These are phyloP conservation scores for Hydrozoanthus gracilis DNA, from an alignment of 92 coral and sea anemone genomes.

Conservation along the genomic window DNA sequence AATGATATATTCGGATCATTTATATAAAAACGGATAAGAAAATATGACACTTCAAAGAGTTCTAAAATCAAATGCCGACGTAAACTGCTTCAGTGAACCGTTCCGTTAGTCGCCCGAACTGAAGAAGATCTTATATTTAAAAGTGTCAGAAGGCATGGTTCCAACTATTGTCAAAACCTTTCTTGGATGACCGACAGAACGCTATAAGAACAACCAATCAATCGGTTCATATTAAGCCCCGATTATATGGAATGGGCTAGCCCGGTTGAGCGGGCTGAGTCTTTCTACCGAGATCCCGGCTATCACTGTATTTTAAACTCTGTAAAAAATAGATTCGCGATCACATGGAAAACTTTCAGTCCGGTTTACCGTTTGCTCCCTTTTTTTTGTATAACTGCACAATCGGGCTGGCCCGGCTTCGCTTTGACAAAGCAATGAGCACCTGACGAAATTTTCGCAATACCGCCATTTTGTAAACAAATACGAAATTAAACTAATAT, in stretches of 20 bases:
- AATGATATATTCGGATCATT: no score
- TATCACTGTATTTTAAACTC: neutral
- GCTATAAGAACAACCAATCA: neutral
- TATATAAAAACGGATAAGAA: no score
- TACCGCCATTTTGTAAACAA: neutral
- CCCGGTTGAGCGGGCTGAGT: neutral
- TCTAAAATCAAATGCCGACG: neutral
- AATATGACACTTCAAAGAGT: no score
- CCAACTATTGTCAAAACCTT: neutral
- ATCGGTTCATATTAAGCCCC: neutral
- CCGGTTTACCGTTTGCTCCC: neutral
- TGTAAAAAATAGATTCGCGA: neutral
- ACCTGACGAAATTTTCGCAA: neutral
- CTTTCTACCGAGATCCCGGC: neutral
- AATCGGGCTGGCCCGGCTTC: neutral
- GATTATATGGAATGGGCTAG: neutral
- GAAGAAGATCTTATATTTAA: neutral
- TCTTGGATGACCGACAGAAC: neutral
- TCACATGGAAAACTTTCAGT: neutral
- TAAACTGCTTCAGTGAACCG: conserved; percentile 1
- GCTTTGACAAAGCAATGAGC: neutral
- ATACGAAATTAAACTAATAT: neutral
- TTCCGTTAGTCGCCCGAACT: neutral
- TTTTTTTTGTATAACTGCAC: no score
- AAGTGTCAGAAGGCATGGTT: neutral